Percentiles rank a stretch among this genome's conserved stretches.
Conservation (phyloP, 2,888 invertebrate species). For the Noctua janthina region DNA sequence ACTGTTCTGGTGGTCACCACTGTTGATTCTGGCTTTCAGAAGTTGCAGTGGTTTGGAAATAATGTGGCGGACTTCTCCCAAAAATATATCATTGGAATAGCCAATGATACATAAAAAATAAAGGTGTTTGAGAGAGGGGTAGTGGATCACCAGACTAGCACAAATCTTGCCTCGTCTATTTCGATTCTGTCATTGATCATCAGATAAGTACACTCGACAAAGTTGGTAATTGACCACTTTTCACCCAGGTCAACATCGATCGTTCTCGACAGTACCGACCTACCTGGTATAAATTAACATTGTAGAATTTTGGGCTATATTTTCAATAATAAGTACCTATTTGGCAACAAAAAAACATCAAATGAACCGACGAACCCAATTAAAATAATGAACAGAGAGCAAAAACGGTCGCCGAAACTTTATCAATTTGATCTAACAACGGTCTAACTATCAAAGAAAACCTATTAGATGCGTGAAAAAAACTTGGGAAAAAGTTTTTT, state of each 20-base stretch:
- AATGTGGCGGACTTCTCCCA: too few species aligned
- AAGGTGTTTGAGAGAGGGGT: not conserved
- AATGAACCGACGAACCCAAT: slow-evolving; percentile 36
- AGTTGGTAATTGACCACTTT: not conserved
- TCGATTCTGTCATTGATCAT: not conserved
- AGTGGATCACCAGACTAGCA: not conserved
- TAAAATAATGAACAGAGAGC: slow-evolving; percentile 50
- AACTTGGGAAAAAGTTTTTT: slow-evolving; percentile 37
- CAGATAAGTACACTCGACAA: not conserved
- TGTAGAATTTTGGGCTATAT: not conserved
- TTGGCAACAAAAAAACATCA: not conserved
- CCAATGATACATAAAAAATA: too few species aligned
- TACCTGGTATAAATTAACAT: not conserved
- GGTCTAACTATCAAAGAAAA: slow-evolving; percentile 59
- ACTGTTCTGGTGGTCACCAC: too few species aligned
- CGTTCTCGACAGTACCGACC: not conserved
- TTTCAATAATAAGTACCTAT: not conserved
- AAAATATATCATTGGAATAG: too few species aligned
- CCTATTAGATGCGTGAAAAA: slow-evolving; percentile 44
- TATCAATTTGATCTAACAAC: slow-evolving; percentile 50
- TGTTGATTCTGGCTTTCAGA: too few species aligned
- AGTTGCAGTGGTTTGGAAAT: too few species aligned
- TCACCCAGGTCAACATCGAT: not conserved
- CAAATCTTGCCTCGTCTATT: not conserved
- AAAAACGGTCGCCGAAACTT: slow-evolving; percentile 18